Conservation (phyloP, 2,113 vertebrate genomes). For the Leptobrachium ailaonicum region DNA sequence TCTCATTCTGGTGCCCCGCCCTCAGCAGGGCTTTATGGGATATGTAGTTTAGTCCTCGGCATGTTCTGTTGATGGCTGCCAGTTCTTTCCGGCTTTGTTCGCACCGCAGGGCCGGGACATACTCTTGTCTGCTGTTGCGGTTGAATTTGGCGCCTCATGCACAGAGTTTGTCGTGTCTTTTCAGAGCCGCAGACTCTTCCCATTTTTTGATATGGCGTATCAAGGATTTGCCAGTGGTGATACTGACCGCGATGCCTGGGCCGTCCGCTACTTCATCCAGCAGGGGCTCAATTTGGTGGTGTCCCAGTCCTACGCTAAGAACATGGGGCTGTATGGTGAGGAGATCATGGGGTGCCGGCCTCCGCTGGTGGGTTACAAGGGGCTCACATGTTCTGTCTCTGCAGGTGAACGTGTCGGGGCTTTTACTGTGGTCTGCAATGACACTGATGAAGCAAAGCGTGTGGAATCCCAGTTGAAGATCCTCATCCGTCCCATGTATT, state of each 20-base stretch:
- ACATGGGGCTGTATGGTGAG: constrained; percentile 98
- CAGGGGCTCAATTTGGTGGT: constrained; percentile 87
- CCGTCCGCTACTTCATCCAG: constrained; percentile 92
- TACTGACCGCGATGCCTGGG: constrained; percentile 91
- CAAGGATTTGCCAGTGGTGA: constrained; percentile 98
- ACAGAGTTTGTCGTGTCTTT: neutral
- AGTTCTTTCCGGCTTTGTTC: too few relatives aligned
- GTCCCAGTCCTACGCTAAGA: constrained; percentile 95
- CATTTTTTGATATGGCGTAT: constrained; percentile 98
- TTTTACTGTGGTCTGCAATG: constrained; percentile 88
- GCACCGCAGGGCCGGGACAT: too few relatives aligned
- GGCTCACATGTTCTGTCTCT: constrained; percentile 14
- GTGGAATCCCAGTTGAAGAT: constrained; percentile 97
- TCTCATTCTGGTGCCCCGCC: too few relatives aligned
- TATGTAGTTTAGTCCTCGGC: too few relatives aligned
- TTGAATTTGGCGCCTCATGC: too few relatives aligned
- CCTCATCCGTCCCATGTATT: constrained; percentile 96
- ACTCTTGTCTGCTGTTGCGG: too few relatives aligned
- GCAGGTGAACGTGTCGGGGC: constrained; percentile 94
- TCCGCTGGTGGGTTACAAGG: neutral
- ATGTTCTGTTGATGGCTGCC: too few relatives aligned
- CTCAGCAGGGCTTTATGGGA: too few relatives aligned
- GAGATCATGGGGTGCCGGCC: neutral
- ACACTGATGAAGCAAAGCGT: constrained; percentile 87
- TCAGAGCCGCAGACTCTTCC: constrained; percentile 90